Evolutionary conservation across 2,113 vertebrate species (phyloP), one percentile per base, ranked within the genome.

Genomic region (Muscicapa adusta): DNA sequence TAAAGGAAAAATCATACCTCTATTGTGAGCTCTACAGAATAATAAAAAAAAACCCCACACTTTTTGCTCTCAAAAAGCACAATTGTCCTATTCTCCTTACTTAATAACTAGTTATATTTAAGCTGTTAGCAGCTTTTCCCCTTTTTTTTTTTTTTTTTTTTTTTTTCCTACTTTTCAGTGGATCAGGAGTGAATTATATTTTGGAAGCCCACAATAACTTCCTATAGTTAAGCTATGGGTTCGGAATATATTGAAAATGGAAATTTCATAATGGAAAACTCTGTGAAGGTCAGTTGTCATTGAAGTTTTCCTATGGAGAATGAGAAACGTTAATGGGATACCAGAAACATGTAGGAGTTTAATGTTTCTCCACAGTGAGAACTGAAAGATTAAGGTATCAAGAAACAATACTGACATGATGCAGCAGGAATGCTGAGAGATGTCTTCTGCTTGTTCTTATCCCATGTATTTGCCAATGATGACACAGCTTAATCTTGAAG

Each of bases 211-310:
- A 73, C 14, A 58, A 28, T n/a, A 40, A 40, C 4, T 78, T 74
- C 33, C 53, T 77, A 19, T 40, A 63, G 22, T 67, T 71, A 84
- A 45, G 7, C 9, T 78, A 34, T 62, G 14, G 26, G 5, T 66
- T 70, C 73, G 23, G 36, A 71, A 60, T n/a, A 18, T 45, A 45
- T 14, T 5, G 25, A 16, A 80, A 94, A 81, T 40, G 6, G 17
- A 94, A 78, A 89, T 78, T 74, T 94, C 18, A 43, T 53, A 86
- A 62, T 11, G 7, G 29, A 84, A 83, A 48, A 61, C 7, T 43
- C 16, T 0, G 1, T 73, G 67, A 88, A 88, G 2, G 17, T 60
- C 29, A 74, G 9, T 29, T 61, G 14, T 50, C 18, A 11, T 1
- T 54, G 26, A 84, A 54, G 13, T 60, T 92, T 38, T 62, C 12